Percentiles rank a stretch among this genome's conserved stretches.
Evolutionary conservation across 2,888 invertebrate genomes (phyloP).

Genomic region (Pyrgus malvae): DNA sequence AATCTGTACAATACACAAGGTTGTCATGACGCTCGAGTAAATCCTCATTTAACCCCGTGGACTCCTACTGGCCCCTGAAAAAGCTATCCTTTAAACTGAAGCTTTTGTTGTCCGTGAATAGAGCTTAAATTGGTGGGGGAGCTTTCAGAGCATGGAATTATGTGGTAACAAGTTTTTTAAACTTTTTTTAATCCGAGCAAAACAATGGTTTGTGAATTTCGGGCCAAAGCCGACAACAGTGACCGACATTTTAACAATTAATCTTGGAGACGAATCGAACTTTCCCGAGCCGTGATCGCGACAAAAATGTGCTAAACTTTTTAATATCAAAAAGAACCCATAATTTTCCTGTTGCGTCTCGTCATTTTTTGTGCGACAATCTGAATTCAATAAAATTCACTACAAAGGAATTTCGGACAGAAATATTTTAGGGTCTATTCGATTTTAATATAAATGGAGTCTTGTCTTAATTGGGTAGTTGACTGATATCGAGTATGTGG

Average conservation of each 20-base stretch:
- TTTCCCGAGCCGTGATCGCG: conserved; percentile 29
- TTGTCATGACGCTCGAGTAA: too few species aligned
- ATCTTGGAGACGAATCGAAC: conserved; percentile 72
- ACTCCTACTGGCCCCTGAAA: conserved; percentile 44
- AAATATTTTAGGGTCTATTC: background rate
- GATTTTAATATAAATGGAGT: too few species aligned
- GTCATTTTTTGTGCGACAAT: conserved; percentile 16
- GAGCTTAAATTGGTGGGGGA: conserved; percentile 23
- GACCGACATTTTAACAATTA: conserved; percentile 68
- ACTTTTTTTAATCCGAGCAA: conserved; percentile 66
- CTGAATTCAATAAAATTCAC: conserved; percentile 9
- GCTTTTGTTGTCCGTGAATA: conserved; percentile 29
- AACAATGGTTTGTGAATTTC: conserved; percentile 71
- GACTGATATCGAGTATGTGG: too few species aligned
- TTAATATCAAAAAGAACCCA: conserved; percentile 16
- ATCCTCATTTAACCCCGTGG: too few species aligned
- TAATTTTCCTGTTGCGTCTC: conserved; percentile 22
- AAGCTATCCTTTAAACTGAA: conserved; percentile 28
- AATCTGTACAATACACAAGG: too few species aligned
- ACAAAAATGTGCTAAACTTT: conserved; percentile 20
- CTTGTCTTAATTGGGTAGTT: too few species aligned
- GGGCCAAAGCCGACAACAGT: conserved; percentile 66
- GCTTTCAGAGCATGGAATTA: conserved; percentile 23
- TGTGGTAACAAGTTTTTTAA: conserved; percentile 56
- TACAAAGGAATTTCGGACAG: too few species aligned